These are phyloP conservation scores for Lypha dubia DNA, from an alignment of 2,888 invertebrate genomes.

Conservation along the genomic window DNA sequence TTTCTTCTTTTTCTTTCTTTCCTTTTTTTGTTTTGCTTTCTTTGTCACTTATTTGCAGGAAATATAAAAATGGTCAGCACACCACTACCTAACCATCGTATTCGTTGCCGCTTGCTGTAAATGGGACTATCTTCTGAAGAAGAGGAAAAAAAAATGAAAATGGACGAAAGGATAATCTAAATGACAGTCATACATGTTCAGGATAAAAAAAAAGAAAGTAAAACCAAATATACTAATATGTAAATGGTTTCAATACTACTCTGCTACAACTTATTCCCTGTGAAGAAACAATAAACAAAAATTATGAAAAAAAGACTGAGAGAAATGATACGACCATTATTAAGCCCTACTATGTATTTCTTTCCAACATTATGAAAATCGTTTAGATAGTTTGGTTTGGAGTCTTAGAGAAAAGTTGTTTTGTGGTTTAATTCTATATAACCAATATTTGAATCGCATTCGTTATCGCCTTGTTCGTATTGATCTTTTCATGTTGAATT, in stretches of 20 bases:
- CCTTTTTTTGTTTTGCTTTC: conserved; percentile 28
- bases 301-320: conserved; percentile 2
- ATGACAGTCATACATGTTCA: conserved; percentile 66
- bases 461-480: too few species aligned
- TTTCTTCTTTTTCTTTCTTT: neutral
- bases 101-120: neutral
- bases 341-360: conserved; percentile 1
- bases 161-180: conserved; percentile 64
- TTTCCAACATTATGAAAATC: neutral
- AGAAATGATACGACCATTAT: neutral
- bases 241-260: conserved; percentile 69
- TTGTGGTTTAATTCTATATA: too few species aligned
- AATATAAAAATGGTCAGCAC: conserved; percentile 62
- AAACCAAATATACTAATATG: conserved; percentile 70
- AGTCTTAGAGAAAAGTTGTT: too few species aligned
- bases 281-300: conserved; percentile 20
- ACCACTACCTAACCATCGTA: conserved; percentile 20
- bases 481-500: too few species aligned
- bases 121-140: conserved; percentile 15
- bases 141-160: conserved; percentile 30
- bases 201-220: conserved; percentile 35
- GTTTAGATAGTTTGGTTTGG: too few species aligned
- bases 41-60: conserved; percentile 64
- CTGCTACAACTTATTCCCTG: conserved; percentile 41
- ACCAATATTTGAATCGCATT: too few species aligned